Evolutionary conservation across 2,797 vertebrate species (phyloP), one percentile per base, ranked within the genome.

Genomic region (Emydoidea blandingii): DNA sequence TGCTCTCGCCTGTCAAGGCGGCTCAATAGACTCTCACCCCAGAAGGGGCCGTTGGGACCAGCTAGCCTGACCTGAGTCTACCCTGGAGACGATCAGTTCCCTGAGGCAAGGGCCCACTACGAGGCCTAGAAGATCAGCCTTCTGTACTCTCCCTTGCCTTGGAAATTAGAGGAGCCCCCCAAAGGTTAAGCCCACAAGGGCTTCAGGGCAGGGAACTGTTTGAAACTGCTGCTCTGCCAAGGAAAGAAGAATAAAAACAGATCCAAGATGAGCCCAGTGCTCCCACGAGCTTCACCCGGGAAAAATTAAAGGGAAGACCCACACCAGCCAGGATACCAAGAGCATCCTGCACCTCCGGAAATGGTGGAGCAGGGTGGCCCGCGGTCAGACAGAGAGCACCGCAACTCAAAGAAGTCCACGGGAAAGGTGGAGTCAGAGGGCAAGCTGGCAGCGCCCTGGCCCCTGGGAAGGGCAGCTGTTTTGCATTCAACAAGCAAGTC

Each of bases 121-220:
- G 2, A 49, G 41, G 76, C 18, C 15, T 29, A 27, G 18, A 27
- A 11, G 3, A 4, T 9, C 5, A 8, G 34, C 1, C 5, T 9
- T 12, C 16, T 2, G 6, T 50, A 4, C 2, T 2, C 27, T 29
- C 27, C 1, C 1, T 25, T 6, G 3, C 4, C 3, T 21, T 72
- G 57, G 57, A 10, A 21, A 15, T 21, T 5, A 4, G 2, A 23
- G 78, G 27, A 31, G 27, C n/a, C 41, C 5, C 37, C 6, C 12
- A 27, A 31, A 19, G 6, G 47, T 11, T 21, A 21, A 5, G n/a
- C 10, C 47, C 47, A 19, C 47, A 27, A 31, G 8, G 47, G 76
- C 15, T 31, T 49, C 9, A 31, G 47, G 47, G 4, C 76, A 49
- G 15, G 27, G 6, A 2, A 5, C 74, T 5, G 27, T 12, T 16